A percentile compares a stretch with the other conserved stretches of the same genome.
phyloP scores from a whole-genome alignment of 2,888 invertebrate species.

The Tetrapedia diversipes region DNA sequence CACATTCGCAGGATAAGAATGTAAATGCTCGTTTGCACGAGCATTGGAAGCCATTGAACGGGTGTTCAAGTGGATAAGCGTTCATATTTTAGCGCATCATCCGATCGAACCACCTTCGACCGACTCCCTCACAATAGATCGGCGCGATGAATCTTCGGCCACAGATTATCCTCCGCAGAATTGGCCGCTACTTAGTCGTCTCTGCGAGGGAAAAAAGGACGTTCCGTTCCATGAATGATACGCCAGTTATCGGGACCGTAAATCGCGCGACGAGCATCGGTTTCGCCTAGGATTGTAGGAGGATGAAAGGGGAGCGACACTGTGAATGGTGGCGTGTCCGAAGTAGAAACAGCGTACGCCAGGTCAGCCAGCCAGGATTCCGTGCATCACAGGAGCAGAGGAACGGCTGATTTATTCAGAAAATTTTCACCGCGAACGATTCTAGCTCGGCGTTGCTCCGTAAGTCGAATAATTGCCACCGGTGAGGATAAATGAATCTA shows the following conservation, averaged over 20 bases:
- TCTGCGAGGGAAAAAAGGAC: not conserved
- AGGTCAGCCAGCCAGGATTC: conserved; percentile 54
- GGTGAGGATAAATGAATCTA: conserved; percentile 79
- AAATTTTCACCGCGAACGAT: conserved; percentile 67
- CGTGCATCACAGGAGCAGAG: conserved; percentile 48
- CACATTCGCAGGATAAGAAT: too few species aligned
- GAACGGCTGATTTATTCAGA: conserved; percentile 73
- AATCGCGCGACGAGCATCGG: conserved; percentile 57
- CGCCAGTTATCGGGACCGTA: conserved; percentile 74
- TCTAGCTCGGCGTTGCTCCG: conserved; percentile 42
- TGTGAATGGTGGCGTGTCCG: conserved; percentile 40
- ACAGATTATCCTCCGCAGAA: conserved; percentile 21
- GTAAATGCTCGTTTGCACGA: too few species aligned
- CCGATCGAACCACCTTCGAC: not conserved
- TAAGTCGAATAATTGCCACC: conserved; percentile 69
- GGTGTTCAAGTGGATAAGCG: too few species aligned
- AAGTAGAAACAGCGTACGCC: conserved; percentile 51
- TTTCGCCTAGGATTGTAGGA: too few species aligned
- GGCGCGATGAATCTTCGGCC: conserved; percentile 23
- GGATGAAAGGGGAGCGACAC: not conserved
- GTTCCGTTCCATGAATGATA: conserved; percentile 71
- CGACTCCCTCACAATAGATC: not conserved
- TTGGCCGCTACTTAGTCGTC: conserved; percentile 38
- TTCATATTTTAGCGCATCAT: not conserved
- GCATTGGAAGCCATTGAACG: not conserved